Conservation (phyloP, 2,113 vertebrate genomes). For the Podocnemis expansa region DNA sequence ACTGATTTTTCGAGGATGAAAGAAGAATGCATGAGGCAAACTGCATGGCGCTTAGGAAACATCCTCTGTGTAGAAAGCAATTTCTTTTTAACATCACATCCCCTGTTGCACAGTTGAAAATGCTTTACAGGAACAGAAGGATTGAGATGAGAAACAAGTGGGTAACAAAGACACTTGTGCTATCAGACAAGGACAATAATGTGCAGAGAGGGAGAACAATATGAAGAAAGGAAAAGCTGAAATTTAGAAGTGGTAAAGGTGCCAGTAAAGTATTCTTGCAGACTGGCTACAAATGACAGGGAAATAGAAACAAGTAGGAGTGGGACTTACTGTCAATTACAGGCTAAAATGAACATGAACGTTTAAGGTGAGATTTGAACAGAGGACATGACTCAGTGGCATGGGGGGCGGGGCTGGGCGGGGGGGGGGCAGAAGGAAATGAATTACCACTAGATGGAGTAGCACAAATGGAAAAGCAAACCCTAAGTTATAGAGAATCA, state of each 20-base stretch:
- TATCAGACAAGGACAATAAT: conserved; percentile 47
- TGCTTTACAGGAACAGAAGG: conserved; percentile 16
- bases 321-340: background rate
- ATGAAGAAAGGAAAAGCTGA: conserved; percentile 24
- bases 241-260: conserved; percentile 34
- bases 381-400: background rate
- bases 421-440: background rate
- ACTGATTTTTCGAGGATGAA: background rate
- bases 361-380: background rate
- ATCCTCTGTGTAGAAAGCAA: background rate
- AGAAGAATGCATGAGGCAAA: background rate
- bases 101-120: background rate
- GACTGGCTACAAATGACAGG: background rate
- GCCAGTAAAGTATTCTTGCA: background rate
- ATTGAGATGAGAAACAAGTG: conserved; percentile 40
- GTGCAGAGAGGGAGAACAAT: background rate
- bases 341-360: background rate
- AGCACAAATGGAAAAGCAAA: background rate
- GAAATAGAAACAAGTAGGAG: conserved; percentile 18
- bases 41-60: background rate
- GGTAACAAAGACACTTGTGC: conserved; percentile 12
- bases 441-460: background rate
- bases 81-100: conserved; percentile 23
- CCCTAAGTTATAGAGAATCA: fast-evolving
- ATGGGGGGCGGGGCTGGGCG: too few relatives aligned